Evolutionary conservation across 2,888 invertebrate species (phyloP).

Genomic region (Periphyllus acericola): DNA sequence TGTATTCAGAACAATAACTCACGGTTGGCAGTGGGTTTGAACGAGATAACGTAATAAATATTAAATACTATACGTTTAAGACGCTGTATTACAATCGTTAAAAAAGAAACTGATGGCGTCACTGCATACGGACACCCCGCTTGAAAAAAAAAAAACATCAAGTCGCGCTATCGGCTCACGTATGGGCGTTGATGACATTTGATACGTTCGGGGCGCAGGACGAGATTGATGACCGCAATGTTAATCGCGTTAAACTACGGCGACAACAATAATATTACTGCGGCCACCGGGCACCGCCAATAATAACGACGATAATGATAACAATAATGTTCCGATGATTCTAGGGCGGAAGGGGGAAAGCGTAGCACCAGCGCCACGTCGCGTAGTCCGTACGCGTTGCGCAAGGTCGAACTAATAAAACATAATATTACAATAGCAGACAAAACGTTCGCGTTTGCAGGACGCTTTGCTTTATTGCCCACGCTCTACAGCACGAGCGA

Average conservation of each 20-base stretch:
- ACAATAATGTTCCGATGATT: background rate
- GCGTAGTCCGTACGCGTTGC: background rate
- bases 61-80: too few species aligned
- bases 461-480: background rate
- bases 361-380: too few species aligned
- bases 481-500: too few species aligned
- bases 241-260: slow-evolving; percentile 28
- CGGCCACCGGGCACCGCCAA: background rate
- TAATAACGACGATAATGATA: background rate
- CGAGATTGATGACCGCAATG: slow-evolving; percentile 34
- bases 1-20: too few species aligned
- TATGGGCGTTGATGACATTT: background rate
- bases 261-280: background rate
- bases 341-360: background rate
- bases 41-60: too few species aligned
- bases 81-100: too few species aligned
- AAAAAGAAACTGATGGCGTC: too few species aligned
- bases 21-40: too few species aligned
- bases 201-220: background rate
- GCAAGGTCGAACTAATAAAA: slow-evolving; percentile 5
- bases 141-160: too few species aligned
- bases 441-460: background rate
- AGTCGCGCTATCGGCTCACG: too few species aligned
- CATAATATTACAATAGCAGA: background rate
- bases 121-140: too few species aligned